Percentiles rank a stretch among this genome's conserved stretches.
These are phyloP conservation scores for Platypus cylindrus DNA, from an alignment of 2,888 invertebrate species.

Conservation along the genomic window DNA sequence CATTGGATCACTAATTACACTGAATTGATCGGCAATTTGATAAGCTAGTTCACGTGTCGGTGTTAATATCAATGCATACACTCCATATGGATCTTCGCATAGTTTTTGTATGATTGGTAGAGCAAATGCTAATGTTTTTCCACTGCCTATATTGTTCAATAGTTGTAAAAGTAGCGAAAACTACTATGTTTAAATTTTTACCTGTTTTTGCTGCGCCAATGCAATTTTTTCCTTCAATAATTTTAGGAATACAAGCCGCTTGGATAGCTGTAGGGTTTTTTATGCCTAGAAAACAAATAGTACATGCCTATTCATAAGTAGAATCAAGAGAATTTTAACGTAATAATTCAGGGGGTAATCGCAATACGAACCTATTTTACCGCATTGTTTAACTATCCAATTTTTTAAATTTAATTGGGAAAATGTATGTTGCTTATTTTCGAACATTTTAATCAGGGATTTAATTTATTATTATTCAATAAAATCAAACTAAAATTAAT, in stretches of 20 bases:
- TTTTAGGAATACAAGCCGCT: constrained; percentile 63
- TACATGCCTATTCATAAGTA: not conserved
- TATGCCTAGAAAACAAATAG: constrained; percentile 44
- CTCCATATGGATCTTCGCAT: constrained; percentile 89
- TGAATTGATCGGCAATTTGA: constrained; percentile 92
- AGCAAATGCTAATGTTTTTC: constrained; percentile 96
- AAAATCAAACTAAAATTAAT: too few relatives aligned
- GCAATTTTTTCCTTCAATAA: constrained; percentile 71
- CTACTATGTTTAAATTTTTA: too few relatives aligned
- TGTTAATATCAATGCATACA: constrained; percentile 87
- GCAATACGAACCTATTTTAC: constrained; percentile 47
- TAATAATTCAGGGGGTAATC: not conserved
- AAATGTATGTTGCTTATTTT: constrained; percentile 37
- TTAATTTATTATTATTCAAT: too few relatives aligned
- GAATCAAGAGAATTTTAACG: not conserved
- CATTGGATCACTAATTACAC: constrained; percentile 78
- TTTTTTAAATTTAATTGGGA: constrained; percentile 49
- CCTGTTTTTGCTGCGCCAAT: constrained; percentile 97
- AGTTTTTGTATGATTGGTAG: constrained; percentile 84
- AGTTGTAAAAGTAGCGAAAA: too few relatives aligned
- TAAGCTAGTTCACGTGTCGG: constrained; percentile 89
- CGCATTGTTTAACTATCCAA: constrained; percentile 63
- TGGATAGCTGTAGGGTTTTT: constrained; percentile 73
- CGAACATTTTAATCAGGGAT: too few relatives aligned
- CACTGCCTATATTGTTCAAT: constrained; percentile 42